Evolutionary conservation across 2,113 vertebrate genomes (phyloP).

Genomic region (Phylloscopus whistleri): DNA sequence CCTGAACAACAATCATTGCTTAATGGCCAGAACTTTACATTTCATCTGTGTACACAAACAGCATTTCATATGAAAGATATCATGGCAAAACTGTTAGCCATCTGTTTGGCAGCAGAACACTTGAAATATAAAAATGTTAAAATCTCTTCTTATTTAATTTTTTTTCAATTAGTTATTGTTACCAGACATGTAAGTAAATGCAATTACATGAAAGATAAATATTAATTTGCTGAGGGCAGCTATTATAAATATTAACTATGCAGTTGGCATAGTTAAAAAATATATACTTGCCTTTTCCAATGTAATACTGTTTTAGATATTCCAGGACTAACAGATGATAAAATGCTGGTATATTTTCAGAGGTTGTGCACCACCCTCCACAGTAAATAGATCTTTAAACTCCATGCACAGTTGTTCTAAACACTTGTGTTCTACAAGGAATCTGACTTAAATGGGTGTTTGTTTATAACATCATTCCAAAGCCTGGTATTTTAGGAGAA

Average conservation of each 20-base stretch:
- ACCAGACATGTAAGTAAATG: neutral
- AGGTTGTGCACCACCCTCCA: neutral
- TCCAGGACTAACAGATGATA: neutral
- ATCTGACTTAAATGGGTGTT: neutral
- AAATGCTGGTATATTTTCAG: neutral
- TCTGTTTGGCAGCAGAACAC: neutral
- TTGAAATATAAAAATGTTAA: neutral
- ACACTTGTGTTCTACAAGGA: neutral
- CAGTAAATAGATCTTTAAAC: neutral
- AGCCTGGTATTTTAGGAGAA: neutral
- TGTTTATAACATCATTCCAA: neutral
- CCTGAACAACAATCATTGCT: neutral
- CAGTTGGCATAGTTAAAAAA: neutral
- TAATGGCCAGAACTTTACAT: neutral
- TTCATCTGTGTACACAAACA: neutral
- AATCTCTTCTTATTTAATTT: neutral
- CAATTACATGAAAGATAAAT: neutral
- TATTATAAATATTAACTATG: neutral
- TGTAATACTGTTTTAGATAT: neutral
- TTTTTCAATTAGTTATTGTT: neutral
- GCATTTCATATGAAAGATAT: neutral
- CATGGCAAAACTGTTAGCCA: neutral
- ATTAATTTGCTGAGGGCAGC: neutral
- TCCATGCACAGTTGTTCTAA: neutral
- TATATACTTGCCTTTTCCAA: neutral